Percentiles rank a stretch among this genome's conserved stretches.
Evolutionary conservation across 2,113 vertebrate species (phyloP).

Genomic region (Podarcis raffonei): DNA sequence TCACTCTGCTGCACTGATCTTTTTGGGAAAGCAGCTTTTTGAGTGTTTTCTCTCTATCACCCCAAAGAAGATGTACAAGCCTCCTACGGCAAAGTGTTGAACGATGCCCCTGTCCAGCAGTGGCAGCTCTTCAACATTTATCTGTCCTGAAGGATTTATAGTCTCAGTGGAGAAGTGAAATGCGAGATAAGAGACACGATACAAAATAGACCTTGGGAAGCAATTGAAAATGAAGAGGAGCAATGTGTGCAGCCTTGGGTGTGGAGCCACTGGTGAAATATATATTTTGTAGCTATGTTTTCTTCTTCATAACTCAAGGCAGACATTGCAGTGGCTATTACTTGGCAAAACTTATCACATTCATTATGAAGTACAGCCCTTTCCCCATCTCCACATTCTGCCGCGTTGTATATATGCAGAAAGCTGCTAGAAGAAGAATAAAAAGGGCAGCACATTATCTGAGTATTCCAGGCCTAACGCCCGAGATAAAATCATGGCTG

Average conservation of each 20-base stretch:
- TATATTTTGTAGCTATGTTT: background rate
- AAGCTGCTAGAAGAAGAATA: slow-evolving; percentile 18
- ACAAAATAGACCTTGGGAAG: background rate
- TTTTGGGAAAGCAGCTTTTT: background rate
- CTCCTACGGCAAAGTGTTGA: background rate
- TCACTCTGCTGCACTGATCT: background rate
- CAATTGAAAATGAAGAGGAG: slow-evolving; percentile 1
- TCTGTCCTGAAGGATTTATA: slow-evolving; percentile 16
- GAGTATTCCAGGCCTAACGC: background rate
- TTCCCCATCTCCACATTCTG: background rate
- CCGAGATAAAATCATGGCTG: background rate
- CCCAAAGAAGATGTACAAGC: background rate
- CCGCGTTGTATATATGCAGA: background rate
- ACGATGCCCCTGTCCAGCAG: background rate
- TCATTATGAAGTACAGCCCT: rapidly evolving
- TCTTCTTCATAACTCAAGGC: background rate
- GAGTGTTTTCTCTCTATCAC: background rate
- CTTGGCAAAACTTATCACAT: background rate
- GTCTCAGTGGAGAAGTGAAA: background rate
- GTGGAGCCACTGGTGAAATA: background rate
- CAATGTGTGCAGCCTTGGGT: background rate
- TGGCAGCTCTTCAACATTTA: slow-evolving; percentile 1
- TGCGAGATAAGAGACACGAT: background rate
- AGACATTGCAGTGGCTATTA: background rate
- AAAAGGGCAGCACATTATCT: background rate